These are phyloP conservation scores for Amphibalanus amphitrite DNA, from an alignment of 1,140 invertebrate genomes.

Conservation along the genomic window DNA sequence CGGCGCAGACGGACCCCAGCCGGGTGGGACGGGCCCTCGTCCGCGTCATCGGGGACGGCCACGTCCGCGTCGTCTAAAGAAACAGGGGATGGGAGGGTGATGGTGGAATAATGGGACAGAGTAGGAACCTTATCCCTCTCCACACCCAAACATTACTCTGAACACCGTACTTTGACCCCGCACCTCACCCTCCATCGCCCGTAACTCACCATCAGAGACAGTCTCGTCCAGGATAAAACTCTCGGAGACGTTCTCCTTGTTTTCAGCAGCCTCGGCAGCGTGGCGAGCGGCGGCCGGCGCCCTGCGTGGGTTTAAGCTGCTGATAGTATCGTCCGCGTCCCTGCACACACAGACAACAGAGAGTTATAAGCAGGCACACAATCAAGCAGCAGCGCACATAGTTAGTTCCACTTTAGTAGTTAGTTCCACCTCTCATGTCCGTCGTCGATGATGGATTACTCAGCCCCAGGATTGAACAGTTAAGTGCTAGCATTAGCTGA, in stretches of 20 bases:
- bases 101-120: neutral
- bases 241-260: conserved; percentile 1
- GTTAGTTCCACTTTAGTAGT: no score
- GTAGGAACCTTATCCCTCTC: no score
- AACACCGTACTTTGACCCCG: no score
- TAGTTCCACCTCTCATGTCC: no score
- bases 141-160: no score
- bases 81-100: no score
- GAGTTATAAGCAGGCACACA: no score
- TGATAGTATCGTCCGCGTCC: neutral
- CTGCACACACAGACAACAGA: neutral
- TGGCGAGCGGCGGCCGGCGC: neutral
- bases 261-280: neutral
- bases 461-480: no score
- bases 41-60: neutral
- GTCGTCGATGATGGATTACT: no score
- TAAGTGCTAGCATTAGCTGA: no score
- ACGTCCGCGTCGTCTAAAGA: neutral
- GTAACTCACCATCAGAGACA: neutral
- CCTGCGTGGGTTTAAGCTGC: neutral
- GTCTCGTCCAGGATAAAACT: neutral
- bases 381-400: no score
- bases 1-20: conserved; percentile 32
- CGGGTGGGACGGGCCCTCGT: neutral
- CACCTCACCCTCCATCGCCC: no score